Evolutionary conservation across 2,888 invertebrate genomes (phyloP), one percentile per base, ranked within the genome.

Genomic region (Amblyjoppa fuscipennis): DNA sequence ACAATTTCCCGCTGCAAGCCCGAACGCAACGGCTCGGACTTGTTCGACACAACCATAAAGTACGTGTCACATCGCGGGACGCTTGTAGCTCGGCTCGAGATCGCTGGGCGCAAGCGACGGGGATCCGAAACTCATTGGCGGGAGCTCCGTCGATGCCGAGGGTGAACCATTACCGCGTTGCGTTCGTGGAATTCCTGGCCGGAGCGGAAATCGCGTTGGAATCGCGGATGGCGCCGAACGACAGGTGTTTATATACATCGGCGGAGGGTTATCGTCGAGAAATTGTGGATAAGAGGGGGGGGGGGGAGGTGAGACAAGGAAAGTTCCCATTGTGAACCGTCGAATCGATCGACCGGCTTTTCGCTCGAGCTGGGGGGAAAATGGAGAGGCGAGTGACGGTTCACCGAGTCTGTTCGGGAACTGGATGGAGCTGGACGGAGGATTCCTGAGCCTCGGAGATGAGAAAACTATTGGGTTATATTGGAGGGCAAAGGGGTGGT

Each of bases 31-130:
- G 69, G n/a, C 41, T 45, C 68, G 87, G 76, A 79, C 90, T 83
- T 92, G 92, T 92, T 90, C 89, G 89, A 92, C 91, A 91, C 90
- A 91, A 90, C 89, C 90, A 92, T 92, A 92, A 92, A 92, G 90
- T 91, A 91, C 89, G 83, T 87, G 89, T 90, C 89, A 86, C 90
- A 77, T 59, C 38, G 87, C 84, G 87, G 78, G 38, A 71, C 45
- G 59, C 87, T 56, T 69, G 80, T 81, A 74, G 41, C 64, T 13
- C 61, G 28, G 28, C 25, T 76, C 83, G 69, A 78, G 34, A 85
- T 83, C 66, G 68, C 70, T 69, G 41, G 45, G n/a, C 59, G 49
- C 45, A 66, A 56, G 61, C 73, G 25, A 49, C 70, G 61, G 61
- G 70, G 70, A 31, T 70, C 3, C 49, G 51, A 45, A 70, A 76